Evolutionary conservation across 2,113 vertebrate genomes (phyloP).

Genomic region (Picathartes gymnocephalus): DNA sequence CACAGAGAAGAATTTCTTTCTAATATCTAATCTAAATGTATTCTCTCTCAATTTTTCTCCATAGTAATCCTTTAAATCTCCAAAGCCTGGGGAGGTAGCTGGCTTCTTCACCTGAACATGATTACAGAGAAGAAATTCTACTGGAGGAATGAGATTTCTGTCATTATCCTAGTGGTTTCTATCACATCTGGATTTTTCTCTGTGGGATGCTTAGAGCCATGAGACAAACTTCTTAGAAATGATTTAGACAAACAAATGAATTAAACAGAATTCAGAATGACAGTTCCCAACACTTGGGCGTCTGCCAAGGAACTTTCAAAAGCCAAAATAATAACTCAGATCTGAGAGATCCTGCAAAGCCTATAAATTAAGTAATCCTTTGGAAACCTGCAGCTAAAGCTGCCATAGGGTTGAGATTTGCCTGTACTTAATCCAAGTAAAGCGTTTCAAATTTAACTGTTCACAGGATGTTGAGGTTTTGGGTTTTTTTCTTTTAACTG

Average conservation of each 20-base stretch:
- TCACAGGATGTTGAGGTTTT: not conserved
- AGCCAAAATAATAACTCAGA: conserved; percentile 44
- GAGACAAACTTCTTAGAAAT: not conserved
- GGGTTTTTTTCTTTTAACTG: not conserved
- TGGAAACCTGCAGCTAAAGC: conserved; percentile 22
- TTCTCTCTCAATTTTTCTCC: not conserved
- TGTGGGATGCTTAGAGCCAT: not conserved
- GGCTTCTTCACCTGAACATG: not conserved
- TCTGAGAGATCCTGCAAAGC: conserved; percentile 23
- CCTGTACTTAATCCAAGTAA: conserved; percentile 25
- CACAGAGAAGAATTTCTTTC: not conserved
- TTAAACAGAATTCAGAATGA: conserved; percentile 14
- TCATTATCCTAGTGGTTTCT: conserved; percentile 4
- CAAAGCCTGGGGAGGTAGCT: not conserved
- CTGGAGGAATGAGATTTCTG: not conserved
- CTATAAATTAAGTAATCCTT: conserved; percentile 48
- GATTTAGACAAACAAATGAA: conserved; percentile 46
- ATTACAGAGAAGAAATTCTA: not conserved
- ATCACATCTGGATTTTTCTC: conserved; percentile 24
- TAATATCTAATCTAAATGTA: not conserved
- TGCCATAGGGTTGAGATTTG: conserved; percentile 12
- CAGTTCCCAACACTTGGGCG: not conserved
- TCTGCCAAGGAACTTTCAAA: conserved; percentile 39
- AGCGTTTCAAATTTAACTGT: conserved; percentile 12
- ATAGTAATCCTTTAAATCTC: not conserved